Percentiles rank a stretch among this genome's conserved stretches.
Evolutionary conservation across 2,888 invertebrate species (phyloP).

Genomic region (Tipula vernalis): DNA sequence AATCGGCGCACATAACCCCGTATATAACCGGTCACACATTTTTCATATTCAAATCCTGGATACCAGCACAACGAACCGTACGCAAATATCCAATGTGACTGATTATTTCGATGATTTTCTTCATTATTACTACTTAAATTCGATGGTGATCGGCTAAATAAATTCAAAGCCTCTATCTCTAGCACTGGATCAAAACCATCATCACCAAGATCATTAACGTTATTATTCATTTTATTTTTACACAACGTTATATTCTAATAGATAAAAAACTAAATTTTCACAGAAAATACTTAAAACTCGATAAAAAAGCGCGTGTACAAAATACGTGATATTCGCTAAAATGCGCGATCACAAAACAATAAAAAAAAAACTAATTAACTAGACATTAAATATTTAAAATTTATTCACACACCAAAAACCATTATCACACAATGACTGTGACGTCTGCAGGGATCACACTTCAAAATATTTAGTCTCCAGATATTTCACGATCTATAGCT

Average conservation of each 20-base stretch:
- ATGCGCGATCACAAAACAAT: background rate
- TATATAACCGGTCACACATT: slow-evolving; percentile 64
- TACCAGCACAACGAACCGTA: slow-evolving; percentile 94
- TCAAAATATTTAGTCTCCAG: background rate
- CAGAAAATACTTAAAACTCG: background rate
- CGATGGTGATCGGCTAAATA: background rate
- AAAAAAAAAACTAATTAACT: background rate
- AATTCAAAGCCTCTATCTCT: background rate
- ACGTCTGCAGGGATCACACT: background rate
- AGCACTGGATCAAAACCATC: background rate
- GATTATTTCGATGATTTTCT: background rate
- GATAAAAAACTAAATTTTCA: background rate
- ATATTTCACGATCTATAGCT: background rate
- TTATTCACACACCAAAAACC: background rate
- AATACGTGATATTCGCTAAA: background rate
- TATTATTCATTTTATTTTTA: background rate
- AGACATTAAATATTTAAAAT: background rate
- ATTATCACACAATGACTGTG: background rate
- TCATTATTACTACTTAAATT: background rate
- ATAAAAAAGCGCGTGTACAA: background rate
- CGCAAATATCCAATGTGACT: slow-evolving; percentile 70
- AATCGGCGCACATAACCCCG: slow-evolving; percentile 69
- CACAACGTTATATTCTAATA: background rate
- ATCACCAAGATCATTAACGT: background rate
- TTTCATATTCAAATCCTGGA: slow-evolving; percentile 77